Base-by-base conservation (phyloP, 2,113 vertebrate genomes). In the Baryphthengus martii region DNA sequence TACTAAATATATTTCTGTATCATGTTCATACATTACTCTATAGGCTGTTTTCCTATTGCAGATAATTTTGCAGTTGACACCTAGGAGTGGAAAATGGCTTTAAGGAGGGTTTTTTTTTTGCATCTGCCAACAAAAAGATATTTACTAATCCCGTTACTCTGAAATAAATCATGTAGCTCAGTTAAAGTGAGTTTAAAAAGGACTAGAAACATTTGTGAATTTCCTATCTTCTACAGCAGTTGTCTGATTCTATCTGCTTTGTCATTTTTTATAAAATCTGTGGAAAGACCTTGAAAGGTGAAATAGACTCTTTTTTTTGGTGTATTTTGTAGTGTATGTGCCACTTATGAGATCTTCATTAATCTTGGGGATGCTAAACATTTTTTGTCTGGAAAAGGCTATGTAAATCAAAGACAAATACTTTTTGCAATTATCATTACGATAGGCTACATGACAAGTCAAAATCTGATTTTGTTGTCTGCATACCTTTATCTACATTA, bases 281-380 rank as follows among this genome's bases (percentile, higher is more conserved):
- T 59, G 29, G 19, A 93, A 93, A 47, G 88, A 83, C 71, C 62
- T 92, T 95, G 78, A 88, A 90, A 86, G 24, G 49, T 76, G 89
- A 93, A 14, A 39, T 9, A 75, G 50, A 7, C 14, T 3, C 7
- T 52, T 39, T n/a, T 5, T 37, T 10, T 31, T 10, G 21, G 52
- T 55, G 28, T 55, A 17, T 17, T 55, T 55, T 55, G 52, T 55
- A 14, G 6, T n/a, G 1, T 53, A 58, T 70, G 58, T 82, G 6
- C 28, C 28, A 29, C 3, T 37, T 45, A n/a, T 0, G 0, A 66
- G 21, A 23, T 47, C 20, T 53, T 81, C 62, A 44, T 67, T 74
- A 75, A 74, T 3, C 0, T 4, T 58, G 7, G 9, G 17, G 21
- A 42, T 53, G 19, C 13, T 53, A 81, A 85, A 45, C 4, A 45